phyloP scores from a whole-genome alignment of 1,140 invertebrate species.

The Octopus sinensis region DNA sequence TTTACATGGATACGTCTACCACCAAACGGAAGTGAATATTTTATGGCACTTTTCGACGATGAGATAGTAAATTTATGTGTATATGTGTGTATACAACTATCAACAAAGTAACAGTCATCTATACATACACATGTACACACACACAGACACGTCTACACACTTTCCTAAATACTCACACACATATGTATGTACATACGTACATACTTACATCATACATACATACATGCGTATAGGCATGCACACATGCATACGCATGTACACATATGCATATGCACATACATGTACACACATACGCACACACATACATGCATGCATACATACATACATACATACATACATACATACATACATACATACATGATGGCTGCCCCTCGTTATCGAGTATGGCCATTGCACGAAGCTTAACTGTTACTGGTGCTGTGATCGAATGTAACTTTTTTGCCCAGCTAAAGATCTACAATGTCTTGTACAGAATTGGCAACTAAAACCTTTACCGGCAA shows the following conservation, averaged over 20 bases:
- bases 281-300: neutral
- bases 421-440: no score
- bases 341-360: no score
- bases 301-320: neutral
- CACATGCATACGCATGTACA: neutral
- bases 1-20: no score
- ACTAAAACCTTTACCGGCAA: no score
- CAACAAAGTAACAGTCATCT: neutral
- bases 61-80: neutral
- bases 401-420: no score
- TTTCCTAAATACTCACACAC: neutral
- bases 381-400: no score
- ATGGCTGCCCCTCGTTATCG: no score
- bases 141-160: neutral
- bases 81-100: neutral
- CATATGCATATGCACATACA: neutral
- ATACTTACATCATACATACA: neutral
- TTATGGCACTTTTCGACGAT: no score
- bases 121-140: neutral
- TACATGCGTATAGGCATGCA: neutral
- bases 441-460: no score
- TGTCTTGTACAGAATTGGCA: no score
- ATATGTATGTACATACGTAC: neutral
- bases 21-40: no score
- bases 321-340: neutral